Conservation (phyloP, 2,888 invertebrate species). For the Cantharis lateralis region DNA sequence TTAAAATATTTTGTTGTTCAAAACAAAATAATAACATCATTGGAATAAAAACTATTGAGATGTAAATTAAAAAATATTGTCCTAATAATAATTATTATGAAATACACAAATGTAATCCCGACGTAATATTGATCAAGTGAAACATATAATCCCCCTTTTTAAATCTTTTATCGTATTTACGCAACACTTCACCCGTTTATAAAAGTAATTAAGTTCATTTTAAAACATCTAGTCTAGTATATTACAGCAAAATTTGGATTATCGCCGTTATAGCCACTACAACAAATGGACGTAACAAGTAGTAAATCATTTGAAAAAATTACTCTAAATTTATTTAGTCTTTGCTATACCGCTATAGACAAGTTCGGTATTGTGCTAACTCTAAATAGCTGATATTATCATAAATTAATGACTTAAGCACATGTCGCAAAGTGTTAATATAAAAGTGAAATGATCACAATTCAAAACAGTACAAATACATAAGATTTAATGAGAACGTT, state of each 20-base stretch:
- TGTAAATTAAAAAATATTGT: background rate
- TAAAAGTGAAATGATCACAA: background rate
- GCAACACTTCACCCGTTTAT: slow-evolving; percentile 27
- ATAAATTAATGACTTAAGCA: background rate
- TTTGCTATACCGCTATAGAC: background rate
- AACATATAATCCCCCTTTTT: background rate
- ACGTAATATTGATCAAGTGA: background rate
- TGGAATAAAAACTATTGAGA: background rate
- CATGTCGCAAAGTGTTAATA: slow-evolving; percentile 4
- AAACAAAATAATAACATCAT: background rate
- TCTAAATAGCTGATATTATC: background rate
- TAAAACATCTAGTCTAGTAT: background rate
- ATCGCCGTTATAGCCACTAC: background rate
- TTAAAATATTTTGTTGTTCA: background rate
- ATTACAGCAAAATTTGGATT: background rate
- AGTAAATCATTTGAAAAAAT: background rate
- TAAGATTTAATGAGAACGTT: slow-evolving; percentile 20
- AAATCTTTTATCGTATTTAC: slow-evolving; percentile 24
- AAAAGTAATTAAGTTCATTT: slow-evolving; percentile 20
- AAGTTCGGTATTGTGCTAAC: background rate
- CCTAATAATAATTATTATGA: background rate
- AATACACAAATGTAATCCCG: background rate
- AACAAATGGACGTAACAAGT: background rate
- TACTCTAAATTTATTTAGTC: background rate
- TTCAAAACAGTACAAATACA: slow-evolving; percentile 13